phyloP scores from a whole-genome alignment of 23 tunicate species.

The Clavelina lepadiformis region DNA sequence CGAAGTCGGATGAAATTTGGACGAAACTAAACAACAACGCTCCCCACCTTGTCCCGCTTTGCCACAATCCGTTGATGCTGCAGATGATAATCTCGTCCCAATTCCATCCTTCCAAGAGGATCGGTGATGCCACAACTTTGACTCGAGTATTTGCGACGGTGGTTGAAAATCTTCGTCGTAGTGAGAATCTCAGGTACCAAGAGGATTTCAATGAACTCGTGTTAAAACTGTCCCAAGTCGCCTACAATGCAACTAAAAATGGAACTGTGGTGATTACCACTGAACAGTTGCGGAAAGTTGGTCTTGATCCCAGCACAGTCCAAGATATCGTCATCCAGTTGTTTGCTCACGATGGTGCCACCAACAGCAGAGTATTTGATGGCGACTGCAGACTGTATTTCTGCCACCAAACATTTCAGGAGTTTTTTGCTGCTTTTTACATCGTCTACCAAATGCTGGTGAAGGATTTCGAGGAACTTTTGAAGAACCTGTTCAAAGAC shows the following conservation, averaged over 20 bases:
- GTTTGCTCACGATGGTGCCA: not conserved
- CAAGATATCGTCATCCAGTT: slow-evolving; percentile 13
- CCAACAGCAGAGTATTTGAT: not conserved
- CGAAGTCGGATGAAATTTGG: slow-evolving; percentile 4
- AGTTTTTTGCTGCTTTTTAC: slow-evolving; percentile 33
- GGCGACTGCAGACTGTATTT: not conserved
- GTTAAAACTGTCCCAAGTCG: slow-evolving; percentile 4
- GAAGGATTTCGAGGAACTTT: not conserved
- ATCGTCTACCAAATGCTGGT: slow-evolving; percentile 8
- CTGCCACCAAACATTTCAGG: slow-evolving; percentile 23
- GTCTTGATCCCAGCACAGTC: not conserved
- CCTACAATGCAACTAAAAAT: slow-evolving; percentile 8
- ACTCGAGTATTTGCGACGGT: slow-evolving; percentile 18
- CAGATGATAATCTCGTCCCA: slow-evolving; percentile 10
- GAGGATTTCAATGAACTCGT: slow-evolving; percentile 3
- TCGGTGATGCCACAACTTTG: not conserved
- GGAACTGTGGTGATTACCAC: not conserved
- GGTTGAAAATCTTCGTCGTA: not conserved
- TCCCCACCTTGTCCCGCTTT: slow-evolving; percentile 4
- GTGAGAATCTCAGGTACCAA: not conserved
- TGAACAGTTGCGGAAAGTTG: slow-evolving; percentile 6
- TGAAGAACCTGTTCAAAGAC: slow-evolving; percentile 12
- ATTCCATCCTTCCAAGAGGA: not conserved
- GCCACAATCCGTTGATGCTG: slow-evolving; percentile 21
- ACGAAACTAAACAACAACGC: slow-evolving; percentile 6